Evolutionary conservation across 2,888 invertebrate genomes (phyloP).

Genomic region (Cabera pusaria): DNA sequence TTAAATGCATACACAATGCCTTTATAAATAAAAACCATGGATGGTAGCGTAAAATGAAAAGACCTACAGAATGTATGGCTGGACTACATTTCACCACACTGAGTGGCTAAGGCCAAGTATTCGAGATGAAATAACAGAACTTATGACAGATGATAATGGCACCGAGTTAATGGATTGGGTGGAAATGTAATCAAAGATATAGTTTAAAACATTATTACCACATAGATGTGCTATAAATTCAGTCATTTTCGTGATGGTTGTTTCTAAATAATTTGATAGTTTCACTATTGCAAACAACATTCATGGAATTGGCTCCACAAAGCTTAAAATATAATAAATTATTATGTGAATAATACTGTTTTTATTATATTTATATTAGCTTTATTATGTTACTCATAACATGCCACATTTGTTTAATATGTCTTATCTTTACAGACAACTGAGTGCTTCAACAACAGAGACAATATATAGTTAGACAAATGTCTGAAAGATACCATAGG

Average conservation of each 20-base stretch:
- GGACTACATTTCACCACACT: slow-evolving; percentile 20
- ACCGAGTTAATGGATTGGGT: slow-evolving; percentile 61
- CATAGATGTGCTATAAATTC: slow-evolving; percentile 35
- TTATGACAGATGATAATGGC: slow-evolving; percentile 62
- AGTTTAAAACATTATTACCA: slow-evolving; percentile 57
- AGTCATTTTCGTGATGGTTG: slow-evolving; percentile 64
- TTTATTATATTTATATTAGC: slow-evolving; percentile 25
- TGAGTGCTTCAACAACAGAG: slow-evolving; percentile 6
- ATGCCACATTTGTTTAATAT: slow-evolving; percentile 32
- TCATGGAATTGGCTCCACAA: slow-evolving; percentile 52
- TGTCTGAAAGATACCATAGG: slow-evolving; percentile 40
- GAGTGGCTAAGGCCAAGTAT: too few relatives aligned
- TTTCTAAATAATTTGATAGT: slow-evolving; percentile 8
- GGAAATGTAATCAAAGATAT: slow-evolving; percentile 80
- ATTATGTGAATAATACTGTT: slow-evolving; percentile 28
- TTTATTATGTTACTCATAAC: slow-evolving; percentile 21
- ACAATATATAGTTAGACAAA: slow-evolving; percentile 20
- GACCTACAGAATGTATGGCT: slow-evolving; percentile 30
- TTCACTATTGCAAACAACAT: slow-evolving; percentile 33
- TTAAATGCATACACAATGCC: slow-evolving; percentile 24
- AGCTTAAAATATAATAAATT: slow-evolving; percentile 39
- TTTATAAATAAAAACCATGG: slow-evolving; percentile 58
- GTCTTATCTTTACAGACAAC: slow-evolving; percentile 61
- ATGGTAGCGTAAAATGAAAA: slow-evolving; percentile 69
- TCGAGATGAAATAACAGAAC: slow-evolving; percentile 58